Conservation (phyloP, 2,113 vertebrate genomes). For the Nothoprocta perdicaria region DNA sequence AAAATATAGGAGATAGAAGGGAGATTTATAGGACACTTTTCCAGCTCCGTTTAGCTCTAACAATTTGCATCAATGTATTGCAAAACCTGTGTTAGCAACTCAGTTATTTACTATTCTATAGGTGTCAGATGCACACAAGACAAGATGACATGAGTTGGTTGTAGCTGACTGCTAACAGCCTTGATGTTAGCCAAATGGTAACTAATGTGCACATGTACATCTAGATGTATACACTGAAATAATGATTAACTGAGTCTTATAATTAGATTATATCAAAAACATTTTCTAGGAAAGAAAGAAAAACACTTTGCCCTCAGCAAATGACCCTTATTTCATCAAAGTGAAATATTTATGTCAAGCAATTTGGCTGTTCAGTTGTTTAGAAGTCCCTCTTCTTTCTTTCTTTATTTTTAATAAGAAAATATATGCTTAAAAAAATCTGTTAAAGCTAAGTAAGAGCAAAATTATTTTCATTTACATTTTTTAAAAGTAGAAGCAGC, state of each 20-base stretch:
- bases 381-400: neutral
- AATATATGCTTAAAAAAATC: neutral
- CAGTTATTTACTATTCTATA: neutral
- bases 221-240: neutral
- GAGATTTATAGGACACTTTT: neutral
- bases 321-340: neutral
- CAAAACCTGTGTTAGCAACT: neutral
- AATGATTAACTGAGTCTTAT: neutral
- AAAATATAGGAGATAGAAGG: accelerated
- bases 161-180: neutral
- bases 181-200: neutral
- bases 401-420: constrained; percentile 5
- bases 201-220: neutral
- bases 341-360: neutral
- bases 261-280: neutral
- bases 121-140: accelerated
- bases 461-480: neutral
- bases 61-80: neutral
- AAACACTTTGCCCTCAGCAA: neutral
- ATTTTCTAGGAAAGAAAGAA: neutral
- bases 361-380: neutral
- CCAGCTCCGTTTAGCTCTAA: neutral
- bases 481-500: neutral
- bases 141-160: neutral
- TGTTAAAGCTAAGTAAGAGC: neutral